These are phyloP conservation scores for Lycopodina hypogea DNA, from an alignment of 37 sponge, comb jelly and placozoan species.

Conservation along the genomic window DNA sequence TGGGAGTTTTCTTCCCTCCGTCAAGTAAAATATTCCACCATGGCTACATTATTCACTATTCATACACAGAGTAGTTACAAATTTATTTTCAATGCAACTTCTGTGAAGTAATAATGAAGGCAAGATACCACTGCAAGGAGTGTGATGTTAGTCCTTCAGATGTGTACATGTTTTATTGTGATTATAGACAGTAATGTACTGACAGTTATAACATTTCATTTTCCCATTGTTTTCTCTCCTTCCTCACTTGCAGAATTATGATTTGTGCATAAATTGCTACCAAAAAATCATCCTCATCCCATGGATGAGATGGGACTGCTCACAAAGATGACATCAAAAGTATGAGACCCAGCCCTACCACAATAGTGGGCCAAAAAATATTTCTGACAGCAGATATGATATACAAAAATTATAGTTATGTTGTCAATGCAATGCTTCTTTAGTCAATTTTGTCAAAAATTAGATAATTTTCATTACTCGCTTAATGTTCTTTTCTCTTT, in stretches of 20 bases:
- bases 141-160: constrained; percentile 81
- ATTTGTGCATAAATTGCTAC: constrained; percentile 89
- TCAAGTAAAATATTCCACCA: constrained; percentile 87
- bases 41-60: constrained; percentile 83
- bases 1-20: constrained; percentile 97
- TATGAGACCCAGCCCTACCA: constrained; percentile 2
- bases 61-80: constrained; percentile 78
- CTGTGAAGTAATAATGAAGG: constrained; percentile 81
- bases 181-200: neutral
- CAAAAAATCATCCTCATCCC: constrained; percentile 73
- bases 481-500: too few relatives aligned
- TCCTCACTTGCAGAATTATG: constrained; percentile 77
- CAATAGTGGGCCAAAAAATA: too few relatives aligned
- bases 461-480: too few relatives aligned
- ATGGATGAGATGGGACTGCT: constrained; percentile 84
- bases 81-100: constrained; percentile 96
- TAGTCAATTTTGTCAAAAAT: too few relatives aligned
- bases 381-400: too few relatives aligned
- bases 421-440: too few relatives aligned
- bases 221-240: neutral
- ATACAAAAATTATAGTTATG: too few relatives aligned
- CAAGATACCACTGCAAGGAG: constrained; percentile 89
- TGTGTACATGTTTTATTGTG: neutral
- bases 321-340: constrained; percentile 22
- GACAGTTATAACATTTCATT: constrained; percentile 5